These are phyloP conservation scores for Eupeodes latifasciatus DNA, from an alignment of 2,888 invertebrate genomes.

Conservation along the genomic window DNA sequence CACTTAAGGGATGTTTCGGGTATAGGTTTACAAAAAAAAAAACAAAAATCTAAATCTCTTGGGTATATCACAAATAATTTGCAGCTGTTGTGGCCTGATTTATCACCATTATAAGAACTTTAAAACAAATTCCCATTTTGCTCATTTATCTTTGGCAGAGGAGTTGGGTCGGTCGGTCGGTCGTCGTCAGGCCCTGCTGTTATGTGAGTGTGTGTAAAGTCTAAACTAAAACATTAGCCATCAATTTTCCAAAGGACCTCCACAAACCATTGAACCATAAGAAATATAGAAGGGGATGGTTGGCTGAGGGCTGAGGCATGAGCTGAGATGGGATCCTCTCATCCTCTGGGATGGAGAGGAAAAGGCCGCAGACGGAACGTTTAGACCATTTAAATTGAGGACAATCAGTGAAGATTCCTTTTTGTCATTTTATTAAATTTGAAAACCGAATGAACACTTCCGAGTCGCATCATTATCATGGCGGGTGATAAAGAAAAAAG, in stretches of 20 bases:
- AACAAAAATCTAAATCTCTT: neutral
- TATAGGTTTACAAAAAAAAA: neutral
- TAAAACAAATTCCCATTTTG: conserved; percentile 13
- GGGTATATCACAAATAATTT: conserved; percentile 20
- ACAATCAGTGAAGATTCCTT: conserved; percentile 14
- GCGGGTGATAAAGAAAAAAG: neutral
- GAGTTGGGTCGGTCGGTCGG: neutral
- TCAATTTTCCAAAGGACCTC: conserved; percentile 8
- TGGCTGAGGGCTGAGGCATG: too few species aligned
- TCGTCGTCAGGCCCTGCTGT: neutral
- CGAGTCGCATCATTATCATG: conserved; percentile 8
- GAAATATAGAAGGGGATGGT: too few species aligned
- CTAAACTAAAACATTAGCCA: conserved; percentile 31
- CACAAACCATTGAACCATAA: neutral
- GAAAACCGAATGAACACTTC: conserved; percentile 19
- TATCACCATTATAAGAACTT: conserved; percentile 56
- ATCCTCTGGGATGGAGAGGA: neutral
- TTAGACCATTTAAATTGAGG: conserved; percentile 9
- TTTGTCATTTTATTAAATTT: neutral
- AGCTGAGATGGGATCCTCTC: neutral
- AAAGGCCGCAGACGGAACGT: too few species aligned
- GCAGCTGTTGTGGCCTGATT: conserved; percentile 56
- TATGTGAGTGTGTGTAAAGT: conserved; percentile 13
- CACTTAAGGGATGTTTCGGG: neutral
- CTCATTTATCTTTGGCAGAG: conserved; percentile 15